Percentiles rank a stretch among this genome's conserved stretches.
Conservation (phyloP, 2,888 invertebrate genomes). For the Spodoptera picta region DNA sequence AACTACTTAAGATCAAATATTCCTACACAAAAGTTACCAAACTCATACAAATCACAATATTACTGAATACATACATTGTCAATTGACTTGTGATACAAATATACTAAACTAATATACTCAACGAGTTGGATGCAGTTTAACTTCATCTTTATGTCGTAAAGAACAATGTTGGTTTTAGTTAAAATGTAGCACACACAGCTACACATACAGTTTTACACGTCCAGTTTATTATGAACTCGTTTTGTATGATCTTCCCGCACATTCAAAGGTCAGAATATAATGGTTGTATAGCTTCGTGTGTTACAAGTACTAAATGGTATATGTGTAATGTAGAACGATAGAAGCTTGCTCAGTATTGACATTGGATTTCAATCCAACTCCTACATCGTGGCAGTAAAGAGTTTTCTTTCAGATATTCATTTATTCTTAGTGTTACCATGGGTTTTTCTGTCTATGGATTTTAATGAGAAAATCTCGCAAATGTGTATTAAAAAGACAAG, state of each 20-base stretch:
- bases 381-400: constrained; percentile 23
- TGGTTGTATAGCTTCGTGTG: neutral
- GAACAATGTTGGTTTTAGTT: too few species aligned
- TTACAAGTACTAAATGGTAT: constrained; percentile 18
- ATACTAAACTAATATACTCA: neutral
- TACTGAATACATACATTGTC: neutral
- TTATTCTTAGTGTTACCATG: constrained; percentile 26
- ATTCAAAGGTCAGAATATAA: too few species aligned
- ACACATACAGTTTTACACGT: too few species aligned
- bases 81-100: neutral
- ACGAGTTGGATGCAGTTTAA: too few species aligned
- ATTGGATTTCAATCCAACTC: constrained; percentile 52
- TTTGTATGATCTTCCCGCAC: too few species aligned
- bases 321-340: constrained; percentile 23
- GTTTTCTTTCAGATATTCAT: constrained; percentile 46
- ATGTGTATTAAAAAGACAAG: too few species aligned
- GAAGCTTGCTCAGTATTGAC: constrained; percentile 22
- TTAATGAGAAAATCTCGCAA: neutral
- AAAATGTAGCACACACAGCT: too few species aligned
- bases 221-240: too few species aligned
- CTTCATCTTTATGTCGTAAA: too few species aligned
- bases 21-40: neutral
- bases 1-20: neutral
- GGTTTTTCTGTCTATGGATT: neutral
- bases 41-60: neutral